Base-by-base conservation (phyloP, 2,888 invertebrate species). In the Neocrepidodera transversa region DNA sequence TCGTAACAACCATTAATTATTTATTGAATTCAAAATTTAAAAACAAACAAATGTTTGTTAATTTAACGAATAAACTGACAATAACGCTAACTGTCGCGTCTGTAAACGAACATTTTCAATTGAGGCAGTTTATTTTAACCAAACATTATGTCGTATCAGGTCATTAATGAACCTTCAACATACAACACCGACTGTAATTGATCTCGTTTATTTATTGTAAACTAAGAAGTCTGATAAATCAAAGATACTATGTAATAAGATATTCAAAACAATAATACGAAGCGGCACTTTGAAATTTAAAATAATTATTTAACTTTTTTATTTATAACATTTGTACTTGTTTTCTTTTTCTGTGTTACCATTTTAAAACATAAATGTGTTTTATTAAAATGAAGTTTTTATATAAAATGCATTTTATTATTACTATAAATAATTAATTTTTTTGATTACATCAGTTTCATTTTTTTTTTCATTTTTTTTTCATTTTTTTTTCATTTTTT, bases 131-230 rank as follows among this genome's bases (percentile, higher is more conserved):
- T 28, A 28, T 4, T 28, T 28, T 8, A 28, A 28, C 28, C 28
- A 28, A 28, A 28, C 28, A 28, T 28, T 28, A 28, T 28, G 10
- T 28, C 28, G 28, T 35, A 35, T 35, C 35, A 35, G 42, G 23
- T 8, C 42, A 42, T 23, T 42, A 42, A 42, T 42, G 23, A 23
- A 13, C 42, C 11, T 42, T n/a, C n/a, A n/a, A n/a, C n/a, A n/a
- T n/a, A 23, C 11, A 3, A 23, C 23, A 42, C n/a, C 23, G 42
- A 13, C 11, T 42, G 42, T 42, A 42, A 42, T 42, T 42, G 42
- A 42, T 42, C 42, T 42, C 23, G 20, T 42, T 42, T 42, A 20
- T 42, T 42, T 42, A 42, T 42, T 42, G 20, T 42, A 42, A 42
- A 42, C n/a, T 11, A 42, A 42, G 20, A 35, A 23, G 20, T 42